A percentile compares a stretch with the other conserved stretches of the same genome.
Conservation (phyloP, 2,113 vertebrate species). For the Petaurus breviceps region DNA sequence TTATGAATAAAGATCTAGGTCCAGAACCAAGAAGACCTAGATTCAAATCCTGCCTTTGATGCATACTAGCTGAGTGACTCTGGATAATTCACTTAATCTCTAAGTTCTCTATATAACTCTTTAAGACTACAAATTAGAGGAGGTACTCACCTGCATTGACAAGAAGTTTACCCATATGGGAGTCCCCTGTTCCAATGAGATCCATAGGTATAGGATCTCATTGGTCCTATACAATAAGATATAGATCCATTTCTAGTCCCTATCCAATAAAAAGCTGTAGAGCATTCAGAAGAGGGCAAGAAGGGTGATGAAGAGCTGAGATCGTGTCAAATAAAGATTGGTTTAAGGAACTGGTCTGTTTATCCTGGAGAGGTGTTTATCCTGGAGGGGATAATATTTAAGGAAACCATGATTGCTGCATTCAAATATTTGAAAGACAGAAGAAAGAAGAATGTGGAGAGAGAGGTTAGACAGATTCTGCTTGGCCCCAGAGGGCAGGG, state of each 20-base stretch:
- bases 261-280: not conserved
- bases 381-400: not conserved
- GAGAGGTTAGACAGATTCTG: not conserved
- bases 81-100: not conserved
- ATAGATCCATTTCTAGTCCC: not conserved
- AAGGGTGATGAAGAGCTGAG: not conserved
- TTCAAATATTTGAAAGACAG: not conserved
- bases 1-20: not conserved
- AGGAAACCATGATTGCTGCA: not conserved
- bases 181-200: not conserved
- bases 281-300: not conserved
- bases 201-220: not conserved
- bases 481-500: not conserved
- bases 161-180: not conserved
- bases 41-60: not conserved
- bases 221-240: not conserved
- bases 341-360: not conserved
- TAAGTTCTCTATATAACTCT: not conserved
- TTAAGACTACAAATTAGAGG: not conserved
- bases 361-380: not conserved
- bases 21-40: not conserved
- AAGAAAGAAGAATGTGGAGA: not conserved
- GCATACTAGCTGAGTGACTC: no score
- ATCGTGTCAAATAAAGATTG: not conserved
- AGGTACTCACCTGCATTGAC: not conserved